Evolutionary conservation across 2,888 invertebrate genomes (phyloP).

Genomic region (Epistrophe grossulariae): DNA sequence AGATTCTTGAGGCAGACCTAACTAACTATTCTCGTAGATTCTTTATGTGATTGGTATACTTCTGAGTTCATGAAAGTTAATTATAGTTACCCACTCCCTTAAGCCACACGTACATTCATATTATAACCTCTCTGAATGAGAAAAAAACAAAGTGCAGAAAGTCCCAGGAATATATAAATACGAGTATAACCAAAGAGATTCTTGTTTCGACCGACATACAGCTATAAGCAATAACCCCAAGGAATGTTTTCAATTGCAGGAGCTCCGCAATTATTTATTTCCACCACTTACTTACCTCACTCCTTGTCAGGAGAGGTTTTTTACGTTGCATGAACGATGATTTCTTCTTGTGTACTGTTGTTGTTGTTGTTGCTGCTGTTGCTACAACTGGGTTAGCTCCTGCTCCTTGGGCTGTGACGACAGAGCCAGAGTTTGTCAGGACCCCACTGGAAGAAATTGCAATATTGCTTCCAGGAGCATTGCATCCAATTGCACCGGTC

Average conservation of each 20-base stretch:
- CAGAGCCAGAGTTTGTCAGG: conserved; percentile 45
- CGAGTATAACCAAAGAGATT: not conserved
- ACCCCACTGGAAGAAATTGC: conserved; percentile 37
- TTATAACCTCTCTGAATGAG: not conserved
- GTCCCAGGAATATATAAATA: conserved; percentile 28
- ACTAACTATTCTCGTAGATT: not conserved
- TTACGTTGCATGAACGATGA: conserved; percentile 82
- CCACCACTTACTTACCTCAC: conserved; percentile 84
- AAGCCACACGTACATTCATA: not conserved
- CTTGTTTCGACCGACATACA: not conserved
- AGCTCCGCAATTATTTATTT: conserved; percentile 55
- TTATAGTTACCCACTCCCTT: conserved; percentile 43
- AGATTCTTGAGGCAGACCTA: not conserved
- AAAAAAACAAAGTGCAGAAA: conserved; percentile 25
- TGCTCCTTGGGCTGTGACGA: conserved; percentile 57
- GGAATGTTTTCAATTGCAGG: conserved; percentile 38
- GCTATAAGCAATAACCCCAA: conserved; percentile 24
- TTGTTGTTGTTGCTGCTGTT: conserved; percentile 31
- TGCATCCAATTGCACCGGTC: conserved; percentile 30
- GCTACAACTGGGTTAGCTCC: conserved; percentile 58
- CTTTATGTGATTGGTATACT: conserved; percentile 27
- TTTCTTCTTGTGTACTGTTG: conserved; percentile 81
- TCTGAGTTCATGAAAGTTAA: conserved; percentile 59
- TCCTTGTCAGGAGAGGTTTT: conserved; percentile 83
- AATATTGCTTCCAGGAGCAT: conserved; percentile 22